A percentile compares a stretch with the other conserved stretches of the same genome.
phyloP scores from a whole-genome alignment of 1,140 invertebrate genomes.

The Harlomillsia oculata region DNA sequence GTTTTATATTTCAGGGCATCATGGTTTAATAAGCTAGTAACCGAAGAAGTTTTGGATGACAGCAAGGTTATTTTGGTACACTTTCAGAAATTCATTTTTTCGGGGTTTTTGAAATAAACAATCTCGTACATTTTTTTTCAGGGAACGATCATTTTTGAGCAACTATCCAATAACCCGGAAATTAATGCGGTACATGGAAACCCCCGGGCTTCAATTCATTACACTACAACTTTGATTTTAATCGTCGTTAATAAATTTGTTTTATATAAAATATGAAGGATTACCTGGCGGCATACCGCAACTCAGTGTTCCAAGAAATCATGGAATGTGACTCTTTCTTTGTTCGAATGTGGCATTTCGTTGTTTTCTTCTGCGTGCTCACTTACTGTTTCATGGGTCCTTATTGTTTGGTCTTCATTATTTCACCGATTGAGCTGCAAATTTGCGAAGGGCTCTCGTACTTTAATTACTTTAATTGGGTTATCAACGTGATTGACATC shows the following conservation, averaged over 20 bases:
- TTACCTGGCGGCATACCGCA: conserved; percentile 13
- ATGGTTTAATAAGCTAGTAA: conserved; percentile 7
- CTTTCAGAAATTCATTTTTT: background rate
- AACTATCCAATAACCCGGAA: background rate
- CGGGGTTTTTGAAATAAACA: background rate
- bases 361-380: conserved; percentile 10
- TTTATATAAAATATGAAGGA: background rate
- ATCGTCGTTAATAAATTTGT: no score
- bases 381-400: conserved; percentile 12
- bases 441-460: no score
- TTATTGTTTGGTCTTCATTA: conserved; percentile 27
- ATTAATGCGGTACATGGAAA: background rate
- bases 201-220: no score
- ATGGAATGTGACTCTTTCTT: conserved; percentile 12
- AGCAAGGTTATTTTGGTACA: background rate
- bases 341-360: conserved; percentile 15
- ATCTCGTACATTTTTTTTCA: no score
- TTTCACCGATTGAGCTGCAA: no score
- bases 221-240: no score
- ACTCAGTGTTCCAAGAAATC: conserved; percentile 23
- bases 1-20: conserved; percentile 7
- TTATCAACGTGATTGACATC: no score
- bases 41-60: conserved; percentile 19
- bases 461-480: no score
- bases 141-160: conserved; percentile 13